Evolutionary conservation across 2,113 vertebrate genomes (phyloP), one percentile per base, ranked within the genome.

Genomic region (Alligator sinensis): DNA sequence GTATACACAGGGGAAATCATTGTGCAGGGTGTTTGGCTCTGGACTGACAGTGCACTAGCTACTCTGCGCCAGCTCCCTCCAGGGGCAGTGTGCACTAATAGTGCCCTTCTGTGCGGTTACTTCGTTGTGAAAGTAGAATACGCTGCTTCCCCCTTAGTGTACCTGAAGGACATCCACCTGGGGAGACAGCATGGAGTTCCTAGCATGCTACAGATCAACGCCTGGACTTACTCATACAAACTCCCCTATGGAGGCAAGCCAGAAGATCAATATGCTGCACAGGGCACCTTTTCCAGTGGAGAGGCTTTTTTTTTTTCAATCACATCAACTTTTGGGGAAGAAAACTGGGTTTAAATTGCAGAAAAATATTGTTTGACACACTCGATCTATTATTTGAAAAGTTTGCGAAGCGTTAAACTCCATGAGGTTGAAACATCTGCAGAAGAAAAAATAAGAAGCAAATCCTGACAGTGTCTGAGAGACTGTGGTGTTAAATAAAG

Each of bases 401-500:
- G 91, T 92, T 88, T 83, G 90, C 94, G 91, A 93, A 92, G 38
- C 57, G 77, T 77, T 57, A 11, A 77, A 89, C 82, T 93, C 58
- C 85, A 82, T 78, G 88, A 75, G 88, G 82, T 6, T 95, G 87
- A 80, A 96, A 90, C 80, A 84, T 15, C 82, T 88, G 75, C 66
- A 82, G 64, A 80, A 84, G 77, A 70, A 47, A 47, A 86, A 92
- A 64, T 47, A 34, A 92, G 80, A 81, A 86, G 82, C 55, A 94
- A 92, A 83, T 84, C 12, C 64, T 89, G 90, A 86, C 85, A 95
- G 89, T 88, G 12, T 38, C 13, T 82, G 94, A 95, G 84, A 30
- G 94, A 94, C 54, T 77, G 2, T 47, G 78, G 87, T 66, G 87
- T 88, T 88, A 96, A 96, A 89, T 87, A 92, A 93, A 96, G 80